Conservation (phyloP, 2,113 vertebrate genomes). For the Cricetomys ansorgei region DNA sequence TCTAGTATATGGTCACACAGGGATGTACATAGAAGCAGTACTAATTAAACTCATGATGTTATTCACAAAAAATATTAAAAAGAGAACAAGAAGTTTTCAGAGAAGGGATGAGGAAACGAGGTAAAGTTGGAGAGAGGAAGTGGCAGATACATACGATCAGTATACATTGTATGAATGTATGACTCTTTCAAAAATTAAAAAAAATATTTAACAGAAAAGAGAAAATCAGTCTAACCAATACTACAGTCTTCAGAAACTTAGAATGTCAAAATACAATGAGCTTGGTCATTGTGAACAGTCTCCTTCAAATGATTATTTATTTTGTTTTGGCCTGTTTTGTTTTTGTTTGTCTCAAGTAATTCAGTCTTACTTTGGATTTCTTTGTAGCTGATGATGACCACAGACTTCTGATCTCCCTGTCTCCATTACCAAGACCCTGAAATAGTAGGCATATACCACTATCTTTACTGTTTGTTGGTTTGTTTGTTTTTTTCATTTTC, state of each 20-base stretch:
- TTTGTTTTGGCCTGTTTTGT: not conserved
- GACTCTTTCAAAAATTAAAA: not conserved
- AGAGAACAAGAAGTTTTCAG: too few relatives aligned
- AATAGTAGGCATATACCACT: too few relatives aligned
- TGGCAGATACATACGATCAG: not conserved
- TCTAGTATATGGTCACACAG: not conserved
- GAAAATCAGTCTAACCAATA: not conserved
- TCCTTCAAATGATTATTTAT: not conserved
- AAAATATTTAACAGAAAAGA: not conserved
- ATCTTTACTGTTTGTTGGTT: not conserved
- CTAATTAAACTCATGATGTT: not conserved
- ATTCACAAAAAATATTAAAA: not conserved
- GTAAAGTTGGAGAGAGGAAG: not conserved
- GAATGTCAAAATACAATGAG: not conserved
- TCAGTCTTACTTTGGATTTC: not conserved
- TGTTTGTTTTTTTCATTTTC: not conserved
- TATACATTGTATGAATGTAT: too few relatives aligned
- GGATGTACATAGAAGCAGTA: not conserved
- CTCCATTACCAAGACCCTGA: not conserved
- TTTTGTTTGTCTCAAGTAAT: not conserved
- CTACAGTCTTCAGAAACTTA: not conserved
- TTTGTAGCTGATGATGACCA: not conserved
- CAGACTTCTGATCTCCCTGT: too few relatives aligned
- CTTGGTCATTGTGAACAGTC: not conserved
- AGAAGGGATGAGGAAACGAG: too few relatives aligned